These are phyloP conservation scores for Pomacea canaliculata DNA, from an alignment of 2,888 invertebrate genomes.

Conservation along the genomic window DNA sequence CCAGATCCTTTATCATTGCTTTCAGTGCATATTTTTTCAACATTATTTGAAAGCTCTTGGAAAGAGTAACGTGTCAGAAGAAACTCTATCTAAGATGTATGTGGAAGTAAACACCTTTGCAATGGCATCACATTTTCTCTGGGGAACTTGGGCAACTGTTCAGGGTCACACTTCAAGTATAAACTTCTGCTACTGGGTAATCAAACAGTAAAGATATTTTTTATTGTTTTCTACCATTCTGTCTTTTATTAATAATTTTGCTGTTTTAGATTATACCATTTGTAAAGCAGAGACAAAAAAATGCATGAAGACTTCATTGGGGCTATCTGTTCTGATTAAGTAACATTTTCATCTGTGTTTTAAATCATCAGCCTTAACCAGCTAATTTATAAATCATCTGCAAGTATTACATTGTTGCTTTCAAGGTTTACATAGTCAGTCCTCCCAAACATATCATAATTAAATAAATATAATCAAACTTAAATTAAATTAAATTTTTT, in stretches of 20 bases:
- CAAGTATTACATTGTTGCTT: background rate
- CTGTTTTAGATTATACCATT: no score
- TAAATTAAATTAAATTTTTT: no score
- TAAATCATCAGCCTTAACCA: no score
- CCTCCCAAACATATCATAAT: no score
- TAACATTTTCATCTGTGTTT: background rate
- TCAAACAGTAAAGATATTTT: no score
- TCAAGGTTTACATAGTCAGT: background rate
- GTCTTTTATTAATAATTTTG: background rate
- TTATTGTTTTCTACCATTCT: conserved; percentile 51
- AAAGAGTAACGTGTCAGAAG: conserved; percentile 69
- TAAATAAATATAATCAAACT: no score
- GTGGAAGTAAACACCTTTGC: conserved; percentile 85
- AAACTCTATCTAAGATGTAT: conserved; percentile 78
- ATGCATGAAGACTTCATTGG: no score
- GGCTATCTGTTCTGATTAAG: no score
- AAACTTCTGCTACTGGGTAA: conserved; percentile 92
- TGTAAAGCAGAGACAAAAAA: no score
- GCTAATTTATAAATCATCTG: no score
- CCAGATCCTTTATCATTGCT: conserved; percentile 20
- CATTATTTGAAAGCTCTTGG: conserved; percentile 73
- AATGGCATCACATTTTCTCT: conserved; percentile 86
- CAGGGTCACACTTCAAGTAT: conserved; percentile 90
- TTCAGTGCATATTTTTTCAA: conserved; percentile 72
- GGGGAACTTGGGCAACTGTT: conserved; percentile 92